Evolutionary conservation across 2,797 vertebrate species (phyloP), one percentile per base, ranked within the genome.

Genomic region (Botia kubotai): DNA sequence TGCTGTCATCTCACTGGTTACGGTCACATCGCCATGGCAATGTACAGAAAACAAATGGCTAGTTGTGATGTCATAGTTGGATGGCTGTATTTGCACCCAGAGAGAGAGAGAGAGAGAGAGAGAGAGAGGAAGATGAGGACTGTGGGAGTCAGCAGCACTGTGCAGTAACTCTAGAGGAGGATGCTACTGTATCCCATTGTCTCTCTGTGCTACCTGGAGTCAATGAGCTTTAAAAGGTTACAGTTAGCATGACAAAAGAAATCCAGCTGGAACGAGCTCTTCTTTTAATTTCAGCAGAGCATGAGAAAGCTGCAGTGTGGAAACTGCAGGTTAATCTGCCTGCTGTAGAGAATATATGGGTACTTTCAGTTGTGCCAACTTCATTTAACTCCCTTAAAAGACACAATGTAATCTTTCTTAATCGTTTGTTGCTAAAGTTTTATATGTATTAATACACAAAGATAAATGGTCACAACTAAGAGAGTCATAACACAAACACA

Each of bases 71-170:
- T 87, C 86, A 84, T 16, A 17, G 57, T 78, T 69, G 81, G 71
- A 75, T 10, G 4, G 83, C 70, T 80, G 67, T 21, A 69, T 66
- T 83, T 46, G 62, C 52, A 53, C 55, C 43, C 48, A 50, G 19
- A 21, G 75, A 58, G 26, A 21, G 23, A 58, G 14, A 62, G 39
- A 63, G 58, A 57, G 71, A 29, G 39, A 66, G 19, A 63, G 17
- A 29, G 36, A 69, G n/a, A 60, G n/a, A 76, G 66, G 76, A 78
- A 81, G 77, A 88, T 90, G 91, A 93, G 84, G 82, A 85, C 63
- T 83, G 81, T 85, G 81, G 79, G 84, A 82, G 11, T 72, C 68
- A 53, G 79, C 39, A 10, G 73, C 6, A 21, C 29, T 36, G 55
- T 13, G 33, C 67, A 52, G 76, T 74, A 79, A 78, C 48, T 60